Percentiles rank a stretch among this genome's conserved stretches.
phyloP scores from a whole-genome alignment of 2,888 invertebrate genomes.

The Dynastes tityus region DNA sequence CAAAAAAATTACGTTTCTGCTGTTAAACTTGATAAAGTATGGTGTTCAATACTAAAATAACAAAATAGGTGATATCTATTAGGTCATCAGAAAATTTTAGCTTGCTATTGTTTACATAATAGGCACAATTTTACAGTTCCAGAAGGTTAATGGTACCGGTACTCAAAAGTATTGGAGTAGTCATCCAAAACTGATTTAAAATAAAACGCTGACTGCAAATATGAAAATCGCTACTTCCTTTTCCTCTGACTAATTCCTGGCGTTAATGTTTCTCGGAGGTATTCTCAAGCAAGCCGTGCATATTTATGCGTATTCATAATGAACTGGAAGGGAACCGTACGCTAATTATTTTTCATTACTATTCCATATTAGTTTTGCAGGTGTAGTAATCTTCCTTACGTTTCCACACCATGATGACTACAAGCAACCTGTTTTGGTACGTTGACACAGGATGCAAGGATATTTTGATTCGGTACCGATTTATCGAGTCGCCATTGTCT shows the following conservation, averaged over 20 bases:
- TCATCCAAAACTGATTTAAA: no score
- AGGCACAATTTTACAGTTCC: no score
- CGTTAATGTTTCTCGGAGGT: conserved; percentile 27
- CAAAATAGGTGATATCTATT: no score
- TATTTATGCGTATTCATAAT: conserved; percentile 4
- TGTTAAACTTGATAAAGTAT: no score
- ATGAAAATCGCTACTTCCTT: conserved; percentile 1
- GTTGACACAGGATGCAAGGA: conserved; percentile 39
- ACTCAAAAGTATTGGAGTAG: no score
- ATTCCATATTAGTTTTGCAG: conserved; percentile 29
- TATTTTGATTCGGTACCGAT: conserved; percentile 20
- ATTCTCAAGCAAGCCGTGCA: conserved; percentile 3
- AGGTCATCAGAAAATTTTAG: no score
- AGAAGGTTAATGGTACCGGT: no score
- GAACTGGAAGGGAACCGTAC: conserved; percentile 11
- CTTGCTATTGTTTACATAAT: no score
- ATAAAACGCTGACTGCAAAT: no score
- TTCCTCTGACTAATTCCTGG: background rate
- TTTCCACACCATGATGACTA: background rate
- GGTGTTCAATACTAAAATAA: no score
- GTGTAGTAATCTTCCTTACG: conserved; percentile 20
- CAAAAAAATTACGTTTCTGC: no score
- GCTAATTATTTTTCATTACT: conserved; percentile 29
- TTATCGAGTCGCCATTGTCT: conserved; percentile 25
- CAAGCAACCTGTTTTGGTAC: conserved; percentile 19